These are phyloP conservation scores for Phalacrocorax carbo DNA, from an alignment of 2,113 vertebrate genomes.

Conservation along the genomic window DNA sequence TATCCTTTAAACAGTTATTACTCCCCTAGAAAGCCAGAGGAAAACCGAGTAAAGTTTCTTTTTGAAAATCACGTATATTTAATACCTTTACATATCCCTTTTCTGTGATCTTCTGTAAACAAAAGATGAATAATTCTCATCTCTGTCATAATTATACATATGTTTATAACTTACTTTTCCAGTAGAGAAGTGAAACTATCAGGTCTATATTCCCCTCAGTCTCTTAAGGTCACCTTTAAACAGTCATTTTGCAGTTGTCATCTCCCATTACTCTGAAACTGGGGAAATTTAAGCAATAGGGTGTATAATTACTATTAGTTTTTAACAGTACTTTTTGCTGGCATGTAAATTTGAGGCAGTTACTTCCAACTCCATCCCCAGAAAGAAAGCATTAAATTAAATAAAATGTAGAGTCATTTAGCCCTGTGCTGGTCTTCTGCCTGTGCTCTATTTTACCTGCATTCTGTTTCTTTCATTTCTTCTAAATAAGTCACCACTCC, in stretches of 20 bases:
- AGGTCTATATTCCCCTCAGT: not conserved
- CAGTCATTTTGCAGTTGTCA: not conserved
- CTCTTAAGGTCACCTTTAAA: not conserved
- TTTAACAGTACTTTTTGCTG: not conserved
- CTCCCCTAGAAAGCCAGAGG: not conserved
- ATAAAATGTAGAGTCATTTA: not conserved
- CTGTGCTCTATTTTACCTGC: not conserved
- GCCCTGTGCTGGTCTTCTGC: not conserved
- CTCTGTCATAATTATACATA: not conserved
- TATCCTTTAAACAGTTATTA: not conserved
- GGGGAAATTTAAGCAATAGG: not conserved
- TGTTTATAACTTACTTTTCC: not conserved
- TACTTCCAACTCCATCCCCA: not conserved
- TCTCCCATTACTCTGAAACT: not conserved
- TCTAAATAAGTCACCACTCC: not conserved
- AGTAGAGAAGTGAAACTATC: not conserved
- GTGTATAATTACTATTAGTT: not conserved
- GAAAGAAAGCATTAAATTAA: not conserved
- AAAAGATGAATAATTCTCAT: not conserved
- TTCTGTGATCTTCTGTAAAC: not conserved
- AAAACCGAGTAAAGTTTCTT: not conserved
- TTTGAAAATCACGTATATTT: not conserved
- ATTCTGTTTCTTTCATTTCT: not conserved
- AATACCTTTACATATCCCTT: not conserved
- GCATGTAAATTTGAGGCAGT: not conserved